phyloP scores from a whole-genome alignment of 1,140 invertebrate genomes.

The Orussus abietinus region DNA sequence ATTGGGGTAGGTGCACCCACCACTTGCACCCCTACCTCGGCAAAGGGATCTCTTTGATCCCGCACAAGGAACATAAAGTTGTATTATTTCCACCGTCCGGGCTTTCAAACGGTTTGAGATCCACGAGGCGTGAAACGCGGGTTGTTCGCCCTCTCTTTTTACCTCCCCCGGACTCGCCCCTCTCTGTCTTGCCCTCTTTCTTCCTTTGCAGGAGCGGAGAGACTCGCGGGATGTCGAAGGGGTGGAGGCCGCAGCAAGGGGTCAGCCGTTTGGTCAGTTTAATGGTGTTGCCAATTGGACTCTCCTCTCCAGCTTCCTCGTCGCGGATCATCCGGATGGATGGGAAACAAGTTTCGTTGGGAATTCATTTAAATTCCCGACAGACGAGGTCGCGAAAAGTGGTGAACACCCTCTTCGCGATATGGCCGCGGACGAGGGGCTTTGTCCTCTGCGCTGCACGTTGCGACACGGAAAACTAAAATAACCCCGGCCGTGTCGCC shows the following conservation, averaged over 20 bases:
- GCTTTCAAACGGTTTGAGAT: constrained; percentile 44
- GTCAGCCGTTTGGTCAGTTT: no score
- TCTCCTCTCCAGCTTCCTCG: no score
- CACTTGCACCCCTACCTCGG: no score
- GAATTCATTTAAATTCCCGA: no score
- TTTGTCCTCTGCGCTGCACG: no score
- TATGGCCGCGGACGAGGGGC: no score
- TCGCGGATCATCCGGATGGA: no score
- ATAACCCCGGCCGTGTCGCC: no score
- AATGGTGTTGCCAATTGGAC: constrained; percentile 32
- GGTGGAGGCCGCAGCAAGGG: neutral
- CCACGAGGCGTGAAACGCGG: constrained; percentile 44
- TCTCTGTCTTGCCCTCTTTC: constrained; percentile 8
- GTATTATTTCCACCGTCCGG: constrained; percentile 48
- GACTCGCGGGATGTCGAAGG: constrained; percentile 6
- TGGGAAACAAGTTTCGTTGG: no score
- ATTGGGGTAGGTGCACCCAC: constrained; percentile 30
- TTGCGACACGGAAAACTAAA: no score
- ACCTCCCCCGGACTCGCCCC: constrained; percentile 4
- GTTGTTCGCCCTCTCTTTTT: constrained; percentile 28
- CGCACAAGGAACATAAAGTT: constrained; percentile 48
- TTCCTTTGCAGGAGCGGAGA: constrained; percentile 18
- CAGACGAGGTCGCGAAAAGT: no score
- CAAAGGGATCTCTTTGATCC: constrained; percentile 46
- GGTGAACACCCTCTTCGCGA: no score